A percentile compares a stretch with the other conserved stretches of the same genome.
Evolutionary conservation across 2,797 vertebrate genomes (phyloP).

Genomic region (Anolis apletophallus): DNA sequence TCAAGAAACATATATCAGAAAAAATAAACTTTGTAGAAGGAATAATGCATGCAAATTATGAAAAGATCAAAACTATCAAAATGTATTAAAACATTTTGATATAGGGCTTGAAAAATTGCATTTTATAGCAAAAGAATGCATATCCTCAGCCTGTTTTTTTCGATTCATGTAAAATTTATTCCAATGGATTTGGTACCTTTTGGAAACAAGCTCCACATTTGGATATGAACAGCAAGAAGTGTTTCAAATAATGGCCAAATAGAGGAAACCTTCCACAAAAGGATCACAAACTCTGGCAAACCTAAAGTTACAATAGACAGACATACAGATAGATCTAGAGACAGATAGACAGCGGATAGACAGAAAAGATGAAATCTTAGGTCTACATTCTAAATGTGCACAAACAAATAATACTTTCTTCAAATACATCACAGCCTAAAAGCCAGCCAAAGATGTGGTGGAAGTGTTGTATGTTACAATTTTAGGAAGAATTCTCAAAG

Average conservation of each 20-base stretch:
- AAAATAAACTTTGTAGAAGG: not conserved
- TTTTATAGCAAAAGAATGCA: too few relatives aligned
- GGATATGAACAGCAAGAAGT: not conserved
- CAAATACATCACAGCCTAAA: not conserved
- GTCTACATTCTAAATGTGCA: not conserved
- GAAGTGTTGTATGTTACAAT: not conserved
- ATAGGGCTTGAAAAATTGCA: too few relatives aligned
- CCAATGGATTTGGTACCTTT: too few relatives aligned
- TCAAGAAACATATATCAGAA: not conserved
- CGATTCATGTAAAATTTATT: too few relatives aligned
- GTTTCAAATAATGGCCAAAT: not conserved
- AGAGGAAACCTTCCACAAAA: not conserved
- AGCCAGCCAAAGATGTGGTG: not conserved
- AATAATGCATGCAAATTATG: not conserved
- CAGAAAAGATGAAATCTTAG: too few relatives aligned
- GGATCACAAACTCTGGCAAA: not conserved
- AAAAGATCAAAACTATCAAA: too few relatives aligned
- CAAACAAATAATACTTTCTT: not conserved
- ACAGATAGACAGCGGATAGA: not conserved
- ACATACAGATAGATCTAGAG: too few relatives aligned
- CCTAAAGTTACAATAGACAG: not conserved
- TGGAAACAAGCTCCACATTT: not conserved
- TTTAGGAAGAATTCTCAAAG: not conserved
- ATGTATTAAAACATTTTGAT: too few relatives aligned
- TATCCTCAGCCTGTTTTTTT: too few relatives aligned